phyloP scores from a whole-genome alignment of 2,888 invertebrate species.

The Caenorhabditis sp. region DNA sequence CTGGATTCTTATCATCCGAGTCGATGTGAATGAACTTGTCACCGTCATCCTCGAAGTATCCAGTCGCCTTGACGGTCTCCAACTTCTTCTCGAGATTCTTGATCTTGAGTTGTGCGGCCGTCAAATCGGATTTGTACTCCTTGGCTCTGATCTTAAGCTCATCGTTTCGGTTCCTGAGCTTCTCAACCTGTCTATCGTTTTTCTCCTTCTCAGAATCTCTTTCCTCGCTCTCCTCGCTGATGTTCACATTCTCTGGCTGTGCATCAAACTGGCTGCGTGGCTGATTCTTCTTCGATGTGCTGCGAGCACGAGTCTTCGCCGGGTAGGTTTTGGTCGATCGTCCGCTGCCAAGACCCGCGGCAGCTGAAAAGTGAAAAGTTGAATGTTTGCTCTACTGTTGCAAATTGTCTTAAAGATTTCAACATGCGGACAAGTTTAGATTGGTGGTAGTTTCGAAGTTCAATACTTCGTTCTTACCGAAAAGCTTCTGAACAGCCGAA shows the following conservation, averaged over 20 bases:
- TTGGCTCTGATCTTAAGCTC: conserved; percentile 62
- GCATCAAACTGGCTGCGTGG: conserved; percentile 72
- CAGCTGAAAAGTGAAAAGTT: conserved; percentile 57
- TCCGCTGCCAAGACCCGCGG: conserved; percentile 66
- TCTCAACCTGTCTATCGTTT: conserved; percentile 48
- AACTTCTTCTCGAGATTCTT: conserved; percentile 51
- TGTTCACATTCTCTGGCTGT: conserved; percentile 73
- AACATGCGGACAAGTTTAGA: too few relatives aligned
- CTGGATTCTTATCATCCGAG: conserved; percentile 56
- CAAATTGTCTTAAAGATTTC: too few relatives aligned
- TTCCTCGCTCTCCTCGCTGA: conserved; percentile 70
- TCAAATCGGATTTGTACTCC: conserved; percentile 58
- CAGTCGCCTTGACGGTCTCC: conserved; percentile 49
- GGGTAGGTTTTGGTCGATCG: conserved; percentile 41
- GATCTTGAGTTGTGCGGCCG: conserved; percentile 52
- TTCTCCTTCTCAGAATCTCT: conserved; percentile 60
- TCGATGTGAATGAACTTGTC: conserved; percentile 54
- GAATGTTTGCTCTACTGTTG: conserved; percentile 1
- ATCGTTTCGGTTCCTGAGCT: conserved; percentile 60
- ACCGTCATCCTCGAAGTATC: conserved; percentile 55
- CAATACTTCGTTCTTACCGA: conserved; percentile 50
- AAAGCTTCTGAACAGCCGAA: conserved; percentile 73
- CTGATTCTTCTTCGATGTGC: conserved; percentile 64
- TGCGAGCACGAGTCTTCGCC: conserved; percentile 60
- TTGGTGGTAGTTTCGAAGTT: too few relatives aligned